Evolutionary conservation across 2,888 invertebrate genomes (phyloP).

Genomic region (Athalia circularis): DNA sequence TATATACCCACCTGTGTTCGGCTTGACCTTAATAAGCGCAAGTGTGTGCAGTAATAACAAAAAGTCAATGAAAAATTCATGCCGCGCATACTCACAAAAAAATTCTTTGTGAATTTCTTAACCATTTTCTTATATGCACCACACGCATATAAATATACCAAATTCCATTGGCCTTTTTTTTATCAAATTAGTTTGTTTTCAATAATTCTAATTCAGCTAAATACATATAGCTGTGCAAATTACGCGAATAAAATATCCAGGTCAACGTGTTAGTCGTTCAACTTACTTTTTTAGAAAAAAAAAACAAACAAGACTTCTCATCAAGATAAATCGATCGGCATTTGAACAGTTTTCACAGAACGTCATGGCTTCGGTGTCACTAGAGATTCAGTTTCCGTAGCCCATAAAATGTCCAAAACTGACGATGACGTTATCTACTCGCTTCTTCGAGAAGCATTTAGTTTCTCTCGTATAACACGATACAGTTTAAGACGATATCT

Average conservation of each 20-base stretch:
- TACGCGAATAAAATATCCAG: background rate
- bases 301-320: too few relatives aligned
- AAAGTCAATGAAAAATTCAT: slow-evolving; percentile 31
- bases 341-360: too few relatives aligned
- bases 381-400: too few relatives aligned
- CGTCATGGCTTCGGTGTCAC: too few relatives aligned
- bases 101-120: slow-evolving; percentile 28
- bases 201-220: background rate
- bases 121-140: background rate
- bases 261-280: too few relatives aligned
- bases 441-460: too few relatives aligned
- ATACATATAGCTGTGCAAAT: background rate
- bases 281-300: too few relatives aligned
- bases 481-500: background rate
- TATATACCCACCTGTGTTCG: slow-evolving; percentile 16
- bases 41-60: slow-evolving; percentile 22
- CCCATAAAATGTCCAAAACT: background rate
- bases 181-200: background rate
- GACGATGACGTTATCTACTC: too few relatives aligned
- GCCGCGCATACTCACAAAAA: slow-evolving; percentile 20
- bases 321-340: too few relatives aligned
- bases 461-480: too few relatives aligned
- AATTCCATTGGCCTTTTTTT: background rate
- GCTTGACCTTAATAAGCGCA: slow-evolving; percentile 34
- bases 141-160: background rate